Percentiles rank a stretch among this genome's conserved stretches.
phyloP scores from a whole-genome alignment of 1,140 invertebrate genomes.

The Drosophila mauritiana region DNA sequence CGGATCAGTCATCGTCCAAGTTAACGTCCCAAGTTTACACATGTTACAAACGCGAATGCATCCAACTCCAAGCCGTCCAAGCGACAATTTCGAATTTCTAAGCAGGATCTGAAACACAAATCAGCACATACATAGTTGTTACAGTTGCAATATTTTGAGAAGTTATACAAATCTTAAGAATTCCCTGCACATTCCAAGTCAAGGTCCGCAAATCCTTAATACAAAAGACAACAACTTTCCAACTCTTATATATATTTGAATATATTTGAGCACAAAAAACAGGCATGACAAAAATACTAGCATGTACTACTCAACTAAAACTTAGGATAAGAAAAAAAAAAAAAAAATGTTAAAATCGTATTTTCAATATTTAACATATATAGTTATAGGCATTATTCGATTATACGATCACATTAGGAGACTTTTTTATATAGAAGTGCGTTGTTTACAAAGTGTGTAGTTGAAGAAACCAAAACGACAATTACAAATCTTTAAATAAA shows the following conservation, averaged over 20 bases:
- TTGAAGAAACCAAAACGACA: slow-evolving; percentile 63
- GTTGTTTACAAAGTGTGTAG: slow-evolving; percentile 72
- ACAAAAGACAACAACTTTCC: slow-evolving; percentile 57
- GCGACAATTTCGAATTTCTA: slow-evolving; percentile 75
- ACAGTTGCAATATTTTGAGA: slow-evolving; percentile 61
- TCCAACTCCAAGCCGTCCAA: slow-evolving; percentile 75
- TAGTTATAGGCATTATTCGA: slow-evolving; percentile 76
- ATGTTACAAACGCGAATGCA: slow-evolving; percentile 68
- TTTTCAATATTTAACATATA: slow-evolving; percentile 77
- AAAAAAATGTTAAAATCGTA: slow-evolving; percentile 60
- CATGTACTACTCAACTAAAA: slow-evolving; percentile 66
- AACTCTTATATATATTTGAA: slow-evolving; percentile 70
- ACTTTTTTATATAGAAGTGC: slow-evolving; percentile 70
- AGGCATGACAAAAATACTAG: slow-evolving; percentile 57
- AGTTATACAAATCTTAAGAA: slow-evolving; percentile 42
- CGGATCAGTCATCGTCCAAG: slow-evolving; percentile 41
- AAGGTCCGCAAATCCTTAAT: slow-evolving; percentile 20
- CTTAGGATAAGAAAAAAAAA: slow-evolving; percentile 50
- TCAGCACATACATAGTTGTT: slow-evolving; percentile 51
- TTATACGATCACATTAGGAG: slow-evolving; percentile 71
- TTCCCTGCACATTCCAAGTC: slow-evolving; percentile 65
- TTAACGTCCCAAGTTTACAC: slow-evolving; percentile 70
- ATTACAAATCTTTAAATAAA: slow-evolving; percentile 60
- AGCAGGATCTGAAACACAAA: slow-evolving; percentile 60
- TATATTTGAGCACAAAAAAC: slow-evolving; percentile 71